Evolutionary conservation across 2,888 invertebrate genomes (phyloP), one percentile per base, ranked within the genome.

Genomic region (Dilophus febrilis): DNA sequence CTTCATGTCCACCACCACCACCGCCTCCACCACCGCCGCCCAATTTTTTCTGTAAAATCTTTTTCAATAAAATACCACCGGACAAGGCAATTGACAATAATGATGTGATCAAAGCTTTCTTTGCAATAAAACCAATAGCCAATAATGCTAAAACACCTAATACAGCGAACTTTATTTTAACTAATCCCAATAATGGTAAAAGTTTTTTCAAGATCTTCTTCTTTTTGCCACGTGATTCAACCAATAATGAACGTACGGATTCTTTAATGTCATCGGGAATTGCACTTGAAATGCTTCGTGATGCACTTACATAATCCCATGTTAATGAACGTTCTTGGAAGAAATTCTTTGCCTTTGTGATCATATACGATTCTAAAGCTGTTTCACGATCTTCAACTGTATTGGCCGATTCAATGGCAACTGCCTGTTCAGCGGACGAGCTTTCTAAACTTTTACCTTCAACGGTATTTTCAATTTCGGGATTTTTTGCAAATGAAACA

Each of bases 141-240:
- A 74, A 64, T 57, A 71, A 68, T 18, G 68, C 62, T 38, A 72
- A 58, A 34, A 68, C 63, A 30, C 65, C 64, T 41, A 74, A 56
- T 3, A 65, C 59, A 34, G 66, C 69, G 45, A 74, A 53, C 54
- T 75, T 74, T 50, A 71, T 60, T 55, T 73, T 74, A 36, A 73
- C 61, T 22, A 66, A 70, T 49, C 72, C 52, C 43, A 74, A 53
- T 41, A 74, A 57, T 16, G 74, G 74, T 45, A 73, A 51, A 35
- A 74, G 52, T 48, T 66, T 61, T 53, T 67, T 67, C 47, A 72
- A 42, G 33, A 68, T 50, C 53, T 62, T 64, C 41, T 62, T 60
- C 64, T 71, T 72, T 61, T 68, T 71, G 43, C 69, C 71, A 50
- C 74, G 70, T 32, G 71, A 72, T 64, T 74, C 73, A 41, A 67